Evolutionary conservation across 2,888 invertebrate genomes (phyloP).

Genomic region (Rhagonycha fulva): DNA sequence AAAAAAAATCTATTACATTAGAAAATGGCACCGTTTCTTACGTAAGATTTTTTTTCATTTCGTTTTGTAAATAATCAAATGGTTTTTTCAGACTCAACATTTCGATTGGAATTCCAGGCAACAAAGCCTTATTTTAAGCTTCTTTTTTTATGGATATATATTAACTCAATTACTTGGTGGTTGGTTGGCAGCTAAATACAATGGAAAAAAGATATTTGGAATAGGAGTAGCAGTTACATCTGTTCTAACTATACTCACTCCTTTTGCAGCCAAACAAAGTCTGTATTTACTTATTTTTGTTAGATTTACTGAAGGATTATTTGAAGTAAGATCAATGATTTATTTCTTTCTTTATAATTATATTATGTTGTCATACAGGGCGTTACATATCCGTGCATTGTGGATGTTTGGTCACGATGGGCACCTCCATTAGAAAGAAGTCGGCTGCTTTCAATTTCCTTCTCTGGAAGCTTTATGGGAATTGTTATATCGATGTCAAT

Average conservation of each 20-base stretch:
- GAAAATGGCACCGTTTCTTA: constrained; percentile 66
- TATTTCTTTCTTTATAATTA: background rate
- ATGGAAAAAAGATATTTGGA: constrained; percentile 83
- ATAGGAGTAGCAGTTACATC: constrained; percentile 79
- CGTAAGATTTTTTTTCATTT: constrained; percentile 53
- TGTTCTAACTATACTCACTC: constrained; percentile 78
- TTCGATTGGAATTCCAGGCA: constrained; percentile 81
- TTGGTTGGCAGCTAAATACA: constrained; percentile 80
- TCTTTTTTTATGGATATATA: constrained; percentile 90
- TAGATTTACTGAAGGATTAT: constrained; percentile 51
- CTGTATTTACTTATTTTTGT: constrained; percentile 71
- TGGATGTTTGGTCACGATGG: constrained; percentile 85
- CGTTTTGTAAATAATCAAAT: background rate
- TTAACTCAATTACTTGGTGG: constrained; percentile 84
- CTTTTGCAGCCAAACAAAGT: constrained; percentile 75
- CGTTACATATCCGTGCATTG: constrained; percentile 78
- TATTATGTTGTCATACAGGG: constrained; percentile 57
- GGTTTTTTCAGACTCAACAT: constrained; percentile 62
- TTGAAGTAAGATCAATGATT: constrained; percentile 11
- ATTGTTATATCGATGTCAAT: constrained; percentile 83
- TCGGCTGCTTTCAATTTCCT: constrained; percentile 78
- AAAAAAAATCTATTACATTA: constrained; percentile 64
- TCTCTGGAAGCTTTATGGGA: constrained; percentile 84
- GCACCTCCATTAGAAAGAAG: constrained; percentile 80
- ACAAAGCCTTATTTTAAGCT: constrained; percentile 79